Evolutionary conservation across 1,140 invertebrate genomes (phyloP).

Genomic region (Drosophila setifemur): DNA sequence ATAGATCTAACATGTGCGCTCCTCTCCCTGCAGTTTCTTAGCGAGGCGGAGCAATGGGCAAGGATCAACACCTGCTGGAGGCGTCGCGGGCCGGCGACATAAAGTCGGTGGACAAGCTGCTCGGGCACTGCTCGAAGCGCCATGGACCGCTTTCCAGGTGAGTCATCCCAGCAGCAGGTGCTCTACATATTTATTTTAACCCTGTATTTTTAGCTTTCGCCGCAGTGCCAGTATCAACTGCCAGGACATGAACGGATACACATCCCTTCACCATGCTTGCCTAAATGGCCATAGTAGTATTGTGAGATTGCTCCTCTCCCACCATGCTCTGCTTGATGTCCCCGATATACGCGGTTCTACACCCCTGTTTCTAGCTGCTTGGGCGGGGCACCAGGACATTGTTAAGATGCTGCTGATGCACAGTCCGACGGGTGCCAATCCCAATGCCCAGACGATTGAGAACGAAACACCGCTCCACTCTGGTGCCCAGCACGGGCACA

Average conservation of each 20-base stretch:
- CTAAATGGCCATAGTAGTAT: slow-evolving; percentile 96
- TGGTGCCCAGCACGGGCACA: slow-evolving; percentile 97
- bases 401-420: slow-evolving; percentile 90
- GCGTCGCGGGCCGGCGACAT: slow-evolving; percentile 95
- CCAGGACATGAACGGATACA: slow-evolving; percentile 96
- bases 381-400: slow-evolving; percentile 93
- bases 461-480: slow-evolving; percentile 97
- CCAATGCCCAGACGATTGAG: slow-evolving; percentile 94
- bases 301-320: slow-evolving; percentile 91
- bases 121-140: slow-evolving; percentile 93
- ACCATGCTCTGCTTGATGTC: slow-evolving; percentile 94
- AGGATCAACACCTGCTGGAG: slow-evolving; percentile 96
- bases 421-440: slow-evolving; percentile 88
- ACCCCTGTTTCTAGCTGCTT: slow-evolving; percentile 93
- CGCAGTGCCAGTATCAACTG: slow-evolving; percentile 95
- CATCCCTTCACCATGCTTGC: slow-evolving; percentile 96
- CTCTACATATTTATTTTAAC: not conserved
- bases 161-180: not conserved
- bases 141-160: slow-evolving; percentile 96
- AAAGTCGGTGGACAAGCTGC: slow-evolving; percentile 93
- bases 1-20: slow-evolving; percentile 19
- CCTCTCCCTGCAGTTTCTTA: not conserved
- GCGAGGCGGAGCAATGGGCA: slow-evolving; percentile 86
- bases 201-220: slow-evolving; percentile 86
- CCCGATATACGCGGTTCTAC: slow-evolving; percentile 93